These are phyloP conservation scores for Cydia amplana DNA, from an alignment of 1,140 invertebrate species.

Conservation along the genomic window DNA sequence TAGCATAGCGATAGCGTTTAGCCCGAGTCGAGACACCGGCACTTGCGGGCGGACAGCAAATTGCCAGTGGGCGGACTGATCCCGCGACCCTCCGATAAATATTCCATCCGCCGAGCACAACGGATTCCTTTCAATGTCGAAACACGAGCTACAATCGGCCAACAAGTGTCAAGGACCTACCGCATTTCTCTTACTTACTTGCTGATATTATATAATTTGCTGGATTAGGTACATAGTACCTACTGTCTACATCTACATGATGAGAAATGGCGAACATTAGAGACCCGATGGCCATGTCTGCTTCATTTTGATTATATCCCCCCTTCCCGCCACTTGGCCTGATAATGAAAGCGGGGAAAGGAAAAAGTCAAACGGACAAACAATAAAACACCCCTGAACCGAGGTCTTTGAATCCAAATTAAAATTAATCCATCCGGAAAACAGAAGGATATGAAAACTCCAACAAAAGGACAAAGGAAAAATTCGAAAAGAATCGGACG, in stretches of 20 bases:
- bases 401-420: constrained; percentile 66
- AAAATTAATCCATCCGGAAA: constrained; percentile 72
- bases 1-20: constrained; percentile 78
- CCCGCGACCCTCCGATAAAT: constrained; percentile 70
- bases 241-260: neutral
- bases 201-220: neutral
- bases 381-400: constrained; percentile 28
- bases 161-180: constrained; percentile 31
- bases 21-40: constrained; percentile 57
- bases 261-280: neutral
- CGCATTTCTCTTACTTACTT: neutral
- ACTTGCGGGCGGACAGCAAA: constrained; percentile 57
- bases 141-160: constrained; percentile 38
- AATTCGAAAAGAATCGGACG: constrained; percentile 60
- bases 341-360: constrained; percentile 38
- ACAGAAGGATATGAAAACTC: constrained; percentile 70
- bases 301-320: constrained; percentile 8
- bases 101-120: constrained; percentile 54
- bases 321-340: neutral
- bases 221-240: neutral
- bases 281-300: neutral
- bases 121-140: constrained; percentile 50
- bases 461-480: constrained; percentile 67
- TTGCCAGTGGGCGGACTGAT: constrained; percentile 72
- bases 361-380: constrained; percentile 41